phyloP scores from a whole-genome alignment of 2,113 vertebrate genomes.

The Climacteris rufus region DNA sequence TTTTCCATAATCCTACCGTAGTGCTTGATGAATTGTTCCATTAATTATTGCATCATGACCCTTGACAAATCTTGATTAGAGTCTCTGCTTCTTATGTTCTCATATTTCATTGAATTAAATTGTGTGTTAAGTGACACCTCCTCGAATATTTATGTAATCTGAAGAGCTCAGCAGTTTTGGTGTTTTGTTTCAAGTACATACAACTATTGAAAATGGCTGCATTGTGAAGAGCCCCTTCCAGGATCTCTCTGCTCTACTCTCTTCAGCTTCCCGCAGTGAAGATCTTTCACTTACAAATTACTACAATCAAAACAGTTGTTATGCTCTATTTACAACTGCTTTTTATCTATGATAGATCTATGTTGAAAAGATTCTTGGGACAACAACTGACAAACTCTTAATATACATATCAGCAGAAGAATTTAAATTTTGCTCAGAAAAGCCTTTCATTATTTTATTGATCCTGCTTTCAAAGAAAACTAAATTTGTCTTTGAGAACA shows the following conservation, averaged over 20 bases:
- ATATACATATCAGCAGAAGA: background rate
- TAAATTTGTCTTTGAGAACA: background rate
- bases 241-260: background rate
- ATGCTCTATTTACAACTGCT: background rate
- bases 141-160: background rate
- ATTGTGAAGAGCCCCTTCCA: background rate
- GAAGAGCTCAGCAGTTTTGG: background rate
- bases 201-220: background rate
- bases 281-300: background rate
- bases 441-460: background rate
- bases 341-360: background rate
- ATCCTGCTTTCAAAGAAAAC: background rate
- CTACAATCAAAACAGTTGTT: background rate
- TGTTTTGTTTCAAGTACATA: background rate
- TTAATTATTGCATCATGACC: background rate
- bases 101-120: background rate
- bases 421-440: background rate
- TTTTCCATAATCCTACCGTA: background rate
- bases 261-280: background rate
- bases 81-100: background rate
- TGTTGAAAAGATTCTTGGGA: background rate
- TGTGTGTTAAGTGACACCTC: background rate
- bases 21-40: background rate
- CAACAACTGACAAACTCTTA: background rate
- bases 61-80: background rate